Percentiles rank a stretch among this genome's conserved stretches.
Evolutionary conservation across 2,113 vertebrate species (phyloP).

Genomic region (Myodes glareolus): DNA sequence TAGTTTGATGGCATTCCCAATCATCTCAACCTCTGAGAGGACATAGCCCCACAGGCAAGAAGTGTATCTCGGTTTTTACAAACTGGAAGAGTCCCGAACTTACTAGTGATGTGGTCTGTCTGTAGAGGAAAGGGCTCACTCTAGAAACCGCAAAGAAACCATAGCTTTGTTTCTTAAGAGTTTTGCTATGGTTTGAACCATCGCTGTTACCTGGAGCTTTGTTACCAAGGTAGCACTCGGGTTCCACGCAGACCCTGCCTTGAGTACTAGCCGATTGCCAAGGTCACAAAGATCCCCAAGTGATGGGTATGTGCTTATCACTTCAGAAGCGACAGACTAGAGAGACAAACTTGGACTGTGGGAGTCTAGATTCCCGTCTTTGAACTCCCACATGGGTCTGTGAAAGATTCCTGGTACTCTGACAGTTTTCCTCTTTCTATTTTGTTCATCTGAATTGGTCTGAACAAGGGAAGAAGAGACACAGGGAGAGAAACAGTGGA

Average conservation of each 20-base stretch:
- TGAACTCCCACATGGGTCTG: neutral
- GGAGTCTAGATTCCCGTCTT: constrained; percentile 10
- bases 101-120: neutral
- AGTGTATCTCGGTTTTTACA: neutral
- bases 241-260: neutral
- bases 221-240: neutral
- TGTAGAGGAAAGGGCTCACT: too few species aligned
- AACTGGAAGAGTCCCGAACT: neutral
- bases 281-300: neutral
- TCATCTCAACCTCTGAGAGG: neutral
- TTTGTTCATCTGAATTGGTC: neutral
- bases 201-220: neutral
- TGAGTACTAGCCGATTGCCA: neutral
- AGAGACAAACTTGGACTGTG: neutral
- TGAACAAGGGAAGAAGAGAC: neutral
- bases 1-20: neutral
- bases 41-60: neutral
- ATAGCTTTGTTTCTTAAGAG: neutral
- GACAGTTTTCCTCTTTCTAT: neutral
- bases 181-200: neutral
- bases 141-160: neutral
- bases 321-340: neutral
- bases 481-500: neutral
- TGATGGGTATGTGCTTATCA: neutral
- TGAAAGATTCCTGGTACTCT: constrained; percentile 2